A percentile compares a stretch with the other conserved stretches of the same genome.
Evolutionary conservation across 2,797 vertebrate genomes (phyloP).

Genomic region (Sebastes kiyomatsui): DNA sequence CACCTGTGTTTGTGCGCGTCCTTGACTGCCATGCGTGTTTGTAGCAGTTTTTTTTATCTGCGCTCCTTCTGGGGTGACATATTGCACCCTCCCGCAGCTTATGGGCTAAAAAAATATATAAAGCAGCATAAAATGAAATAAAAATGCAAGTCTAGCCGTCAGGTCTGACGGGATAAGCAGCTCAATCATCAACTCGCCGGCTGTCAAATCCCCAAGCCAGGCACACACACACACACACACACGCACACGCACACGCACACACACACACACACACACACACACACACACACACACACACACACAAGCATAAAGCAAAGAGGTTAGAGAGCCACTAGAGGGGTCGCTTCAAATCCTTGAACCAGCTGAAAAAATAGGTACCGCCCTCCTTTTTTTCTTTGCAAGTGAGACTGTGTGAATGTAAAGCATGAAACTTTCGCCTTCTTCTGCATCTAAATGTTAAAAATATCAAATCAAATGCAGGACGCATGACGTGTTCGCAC

Average conservation of each 20-base stretch:
- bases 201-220: conserved; percentile 49
- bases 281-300: conserved; percentile 5
- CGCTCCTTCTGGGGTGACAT: conserved; percentile 52
- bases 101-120: conserved; percentile 41
- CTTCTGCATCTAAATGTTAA: neutral
- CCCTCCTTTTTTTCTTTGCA: neutral
- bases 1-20: conserved; percentile 61
- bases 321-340: conserved; percentile 6
- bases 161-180: conserved; percentile 62
- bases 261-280: conserved; percentile 1
- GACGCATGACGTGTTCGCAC: neutral
- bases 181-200: conserved; percentile 65
- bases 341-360: conserved; percentile 4
- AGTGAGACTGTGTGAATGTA: neutral
- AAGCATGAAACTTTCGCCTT: neutral
- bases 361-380: conserved; percentile 8
- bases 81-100: conserved; percentile 40
- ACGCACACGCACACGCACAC: no score
- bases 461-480: neutral
- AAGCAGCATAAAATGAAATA: conserved; percentile 59
- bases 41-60: conserved; percentile 44
- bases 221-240: conserved; percentile 22
- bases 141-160: conserved; percentile 55
- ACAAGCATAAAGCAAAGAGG: conserved; percentile 19
- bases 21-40: conserved; percentile 60